Base-by-base conservation (phyloP, 2,113 vertebrate genomes). In the Anoura caudifer region DNA sequence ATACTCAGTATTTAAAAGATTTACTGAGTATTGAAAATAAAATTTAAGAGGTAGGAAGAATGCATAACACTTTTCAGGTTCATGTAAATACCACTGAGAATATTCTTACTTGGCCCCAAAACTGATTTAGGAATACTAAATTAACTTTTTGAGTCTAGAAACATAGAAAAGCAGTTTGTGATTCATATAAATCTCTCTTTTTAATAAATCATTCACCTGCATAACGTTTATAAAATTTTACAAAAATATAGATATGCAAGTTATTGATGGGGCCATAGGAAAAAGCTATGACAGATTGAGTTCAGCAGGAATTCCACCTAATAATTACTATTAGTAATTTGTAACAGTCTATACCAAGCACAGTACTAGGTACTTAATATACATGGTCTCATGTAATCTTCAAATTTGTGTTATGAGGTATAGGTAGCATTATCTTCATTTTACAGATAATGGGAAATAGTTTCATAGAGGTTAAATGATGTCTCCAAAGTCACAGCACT, bases 381-480 rank as follows among this genome's bases (percentile, higher is more conserved):
- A 33, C 16, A 20, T 85, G 73, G 63, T 91, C 50, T 95, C 36
- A 76, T 72, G 95, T 96, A 89, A 72, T 90, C 38, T 79, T 96
- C 82, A 95, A 22, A 91, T 24, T 61, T 82, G 52, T 65, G 41
- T 69, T 80, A n/a, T 69, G 36, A 95, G 17, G 17, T 50, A 22
- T 80, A 86, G 15, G 3, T 87, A 70, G 15, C 31, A 43, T 92
- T 67, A 61, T 10, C 38, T 69, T 24, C 28, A 85, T 75, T 97
- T 96, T 92, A 72, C 26, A 94, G 22, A 47, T 90, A 45, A 45
- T 65, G 24, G 79, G 90, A 93, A 79, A 84, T 88, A 28, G 54
- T 76, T 88, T 96, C 69, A 63, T 20, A 86, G 41, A 61, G 17
- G 8, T 86, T 91, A 93, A 93, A 50, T 92, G 75, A 80, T 31